These are phyloP conservation scores for Scomber japonicus DNA, from an alignment of 2,113 vertebrate genomes.

Conservation along the genomic window DNA sequence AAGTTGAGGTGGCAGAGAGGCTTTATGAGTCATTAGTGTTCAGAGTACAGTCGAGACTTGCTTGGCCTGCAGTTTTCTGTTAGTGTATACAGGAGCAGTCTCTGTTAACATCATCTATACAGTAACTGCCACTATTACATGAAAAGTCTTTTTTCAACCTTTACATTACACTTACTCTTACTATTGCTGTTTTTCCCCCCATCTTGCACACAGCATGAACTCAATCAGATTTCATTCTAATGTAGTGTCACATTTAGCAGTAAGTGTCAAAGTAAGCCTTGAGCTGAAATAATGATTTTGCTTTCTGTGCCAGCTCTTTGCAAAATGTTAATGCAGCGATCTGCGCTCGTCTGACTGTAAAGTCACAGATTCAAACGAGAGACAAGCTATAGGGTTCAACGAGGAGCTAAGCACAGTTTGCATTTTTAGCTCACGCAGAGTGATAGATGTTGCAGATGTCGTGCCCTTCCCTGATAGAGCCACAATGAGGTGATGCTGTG, in stretches of 20 bases:
- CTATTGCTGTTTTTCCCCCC: not conserved
- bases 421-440: conserved; percentile 24
- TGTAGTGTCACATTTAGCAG: not conserved
- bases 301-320: conserved; percentile 10
- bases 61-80: conserved; percentile 35
- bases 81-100: conserved; percentile 33
- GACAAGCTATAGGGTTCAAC: not conserved
- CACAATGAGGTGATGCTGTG: conserved; percentile 22
- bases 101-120: conserved; percentile 43
- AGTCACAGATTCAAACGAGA: not conserved
- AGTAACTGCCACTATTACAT: not conserved
- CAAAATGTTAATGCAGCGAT: not conserved
- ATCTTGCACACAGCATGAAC: conserved; percentile 15
- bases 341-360: conserved; percentile 1
- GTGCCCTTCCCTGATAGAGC: conserved; percentile 36
- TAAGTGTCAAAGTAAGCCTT: conserved; percentile 7
- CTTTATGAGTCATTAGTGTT: conserved; percentile 86
- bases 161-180: not conserved
- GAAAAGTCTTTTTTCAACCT: conserved; percentile 2
- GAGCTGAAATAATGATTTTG: not conserved
- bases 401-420: conserved; percentile 13
- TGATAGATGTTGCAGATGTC: conserved; percentile 44
- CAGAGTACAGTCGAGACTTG: conserved; percentile 55
- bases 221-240: conserved; percentile 17
- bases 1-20: conserved; percentile 83